Evolutionary conservation across 1,140 invertebrate species (phyloP), one percentile per base, ranked within the genome.

Genomic region (Euwallacea fornicatus): DNA sequence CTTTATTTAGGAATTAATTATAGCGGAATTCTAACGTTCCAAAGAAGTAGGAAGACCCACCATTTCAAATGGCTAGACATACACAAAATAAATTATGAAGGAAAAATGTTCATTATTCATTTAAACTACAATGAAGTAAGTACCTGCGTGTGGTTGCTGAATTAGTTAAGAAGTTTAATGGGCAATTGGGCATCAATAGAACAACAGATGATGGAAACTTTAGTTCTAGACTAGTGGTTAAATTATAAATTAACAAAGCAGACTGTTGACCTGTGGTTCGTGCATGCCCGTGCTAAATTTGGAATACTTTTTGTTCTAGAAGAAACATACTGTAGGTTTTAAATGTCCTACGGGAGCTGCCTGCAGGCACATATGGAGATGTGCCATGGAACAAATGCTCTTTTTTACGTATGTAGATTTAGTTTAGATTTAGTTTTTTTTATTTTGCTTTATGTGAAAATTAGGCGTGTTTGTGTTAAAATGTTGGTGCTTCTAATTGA

Each of bases 71-170:
- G 97, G 97, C 88, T 87, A 62, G 95, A 97, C 83, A 93, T 98
- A 41, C 93, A 96, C 78, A 97, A 97, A 83, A 93, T 98, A 68
- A 97, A 97, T 79, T 98, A 95, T 80, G 96, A 98, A 81, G 95
- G 95, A n/a, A 95, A 96, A 85, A 97, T 97, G 94, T 98, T 98
- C 81, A 97, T 98, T 76, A 91, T 96, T 70, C 95, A 98, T 84
- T 85, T 97, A 55, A 93, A 86, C 77, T 88, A 88, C 76, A 88
- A 87, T 33, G 87, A 89, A 62, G 80, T 80, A 69, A 78, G 74
- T 71, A 47, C n/a, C 13, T 56, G 2, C 4, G 21, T 33, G 21
- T 33, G 21, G 21, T 33, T 33, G 21, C 21, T 33, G 21, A 33
- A 33, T 4, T 33, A 33, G 21, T 33, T 33, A 33, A 33, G 21